Conservation (phyloP, 2,113 vertebrate genomes). For the Pseudolaguvia tuberculata region DNA sequence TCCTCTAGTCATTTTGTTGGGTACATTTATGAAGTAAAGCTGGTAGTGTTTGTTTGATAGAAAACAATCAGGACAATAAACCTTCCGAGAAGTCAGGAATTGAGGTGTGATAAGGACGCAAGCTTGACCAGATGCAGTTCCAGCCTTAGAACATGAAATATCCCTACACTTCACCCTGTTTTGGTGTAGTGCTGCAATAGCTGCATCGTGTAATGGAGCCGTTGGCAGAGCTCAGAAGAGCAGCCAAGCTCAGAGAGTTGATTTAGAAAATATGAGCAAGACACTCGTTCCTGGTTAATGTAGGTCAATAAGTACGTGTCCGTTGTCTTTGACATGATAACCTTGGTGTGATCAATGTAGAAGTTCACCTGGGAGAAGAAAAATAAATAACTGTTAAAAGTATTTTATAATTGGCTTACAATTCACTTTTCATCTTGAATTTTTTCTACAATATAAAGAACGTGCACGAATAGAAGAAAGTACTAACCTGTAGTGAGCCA, state of each 20-base stretch:
- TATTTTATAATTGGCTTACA: no score
- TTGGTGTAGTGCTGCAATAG: constrained; percentile 83
- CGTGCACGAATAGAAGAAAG: not conserved
- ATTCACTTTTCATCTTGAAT: no score
- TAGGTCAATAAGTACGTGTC: constrained; percentile 89
- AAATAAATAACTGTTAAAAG: constrained; percentile 7
- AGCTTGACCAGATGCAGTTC: constrained; percentile 12
- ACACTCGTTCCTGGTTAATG: constrained; percentile 85
- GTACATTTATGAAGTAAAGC: constrained; percentile 59
- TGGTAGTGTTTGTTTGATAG: constrained; percentile 58
- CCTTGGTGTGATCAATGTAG: constrained; percentile 94
- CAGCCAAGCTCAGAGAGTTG: constrained; percentile 84
- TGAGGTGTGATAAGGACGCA: constrained; percentile 54
- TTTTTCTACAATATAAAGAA: not conserved
- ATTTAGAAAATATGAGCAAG: constrained; percentile 83
- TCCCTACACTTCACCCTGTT: no score
- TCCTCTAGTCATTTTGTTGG: constrained; percentile 5
- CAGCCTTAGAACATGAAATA: no score
- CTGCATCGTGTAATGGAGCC: constrained; percentile 82
- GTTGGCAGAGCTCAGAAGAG: constrained; percentile 78
- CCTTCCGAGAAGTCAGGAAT: constrained; percentile 57
- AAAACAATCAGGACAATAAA: constrained; percentile 47
- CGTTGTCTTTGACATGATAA: constrained; percentile 88
- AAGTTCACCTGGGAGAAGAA: constrained; percentile 83
- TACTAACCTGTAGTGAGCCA: constrained; percentile 85